phyloP scores from a whole-genome alignment of 2,888 invertebrate species.

The Chromoteleia sp. region DNA sequence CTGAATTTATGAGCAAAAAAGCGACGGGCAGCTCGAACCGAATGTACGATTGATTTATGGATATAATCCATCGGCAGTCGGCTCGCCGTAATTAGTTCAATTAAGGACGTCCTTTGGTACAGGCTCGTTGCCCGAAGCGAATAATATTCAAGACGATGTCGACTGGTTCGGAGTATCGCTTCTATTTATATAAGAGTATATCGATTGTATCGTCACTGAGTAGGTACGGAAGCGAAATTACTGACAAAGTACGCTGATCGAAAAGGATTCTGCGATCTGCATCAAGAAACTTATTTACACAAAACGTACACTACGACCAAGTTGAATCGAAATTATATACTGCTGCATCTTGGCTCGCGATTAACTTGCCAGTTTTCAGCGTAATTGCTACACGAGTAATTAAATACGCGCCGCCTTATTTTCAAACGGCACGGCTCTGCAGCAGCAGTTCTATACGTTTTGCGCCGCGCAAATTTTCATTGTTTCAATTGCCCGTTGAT shows the following conservation, averaged over 20 bases:
- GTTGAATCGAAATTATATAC: conserved; percentile 66
- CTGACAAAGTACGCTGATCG: conserved; percentile 68
- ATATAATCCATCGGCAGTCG: conserved; percentile 68
- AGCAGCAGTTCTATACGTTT: conserved; percentile 35
- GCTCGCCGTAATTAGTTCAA: conserved; percentile 70
- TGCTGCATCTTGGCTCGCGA: conserved; percentile 59
- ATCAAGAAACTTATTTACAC: conserved; percentile 67
- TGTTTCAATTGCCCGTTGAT: conserved; percentile 36
- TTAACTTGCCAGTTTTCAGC: conserved; percentile 68
- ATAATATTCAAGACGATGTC: conserved; percentile 71
- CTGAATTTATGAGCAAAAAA: conserved; percentile 66
- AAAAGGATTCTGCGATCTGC: conserved; percentile 63
- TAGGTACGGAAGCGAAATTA: conserved; percentile 69
- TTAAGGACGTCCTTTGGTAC: conserved; percentile 68
- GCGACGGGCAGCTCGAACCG: conserved; percentile 55
- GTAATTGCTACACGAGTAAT: conserved; percentile 69
- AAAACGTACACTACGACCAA: conserved; percentile 53
- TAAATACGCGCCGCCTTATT: conserved; percentile 64
- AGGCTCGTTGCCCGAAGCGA: conserved; percentile 65
- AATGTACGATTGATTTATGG: conserved; percentile 71
- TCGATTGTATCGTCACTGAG: conserved; percentile 69
- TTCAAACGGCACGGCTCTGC: conserved; percentile 39
- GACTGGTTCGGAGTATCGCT: conserved; percentile 67
- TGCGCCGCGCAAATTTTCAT: conserved; percentile 37
- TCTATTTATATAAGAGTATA: conserved; percentile 71